A percentile compares a stretch with the other conserved stretches of the same genome.
phyloP scores from a whole-genome alignment of 2,113 vertebrate species.

The Periophthalmus modestus region DNA sequence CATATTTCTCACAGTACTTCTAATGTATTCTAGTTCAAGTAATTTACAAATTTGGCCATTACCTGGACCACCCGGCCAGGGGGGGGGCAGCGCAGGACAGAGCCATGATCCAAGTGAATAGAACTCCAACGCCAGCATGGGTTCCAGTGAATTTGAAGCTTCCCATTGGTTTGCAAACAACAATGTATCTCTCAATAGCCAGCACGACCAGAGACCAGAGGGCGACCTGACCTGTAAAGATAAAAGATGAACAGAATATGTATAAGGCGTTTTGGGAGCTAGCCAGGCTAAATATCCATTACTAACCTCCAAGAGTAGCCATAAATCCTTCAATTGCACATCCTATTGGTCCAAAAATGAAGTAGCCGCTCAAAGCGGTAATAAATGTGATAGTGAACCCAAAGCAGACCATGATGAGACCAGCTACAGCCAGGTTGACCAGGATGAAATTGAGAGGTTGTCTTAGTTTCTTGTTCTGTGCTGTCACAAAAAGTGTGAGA shows the following conservation, averaged over 20 bases:
- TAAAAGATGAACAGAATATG: not conserved
- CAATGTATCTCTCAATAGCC: conserved; percentile 82
- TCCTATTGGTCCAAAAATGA: conserved; percentile 58
- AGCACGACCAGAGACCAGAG: conserved; percentile 83
- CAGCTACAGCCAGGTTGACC: conserved; percentile 79
- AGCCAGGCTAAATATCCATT: conserved; percentile 68
- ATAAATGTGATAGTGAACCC: conserved; percentile 79
- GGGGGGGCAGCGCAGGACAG: conserved; percentile 74
- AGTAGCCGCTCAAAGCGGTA: conserved; percentile 71
- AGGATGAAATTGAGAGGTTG: conserved; percentile 84
- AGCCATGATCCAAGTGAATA: conserved; percentile 82
- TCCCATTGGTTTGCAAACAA: conserved; percentile 83
- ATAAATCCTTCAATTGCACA: conserved; percentile 80
- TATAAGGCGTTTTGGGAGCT: not conserved
- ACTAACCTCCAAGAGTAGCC: conserved; percentile 78
- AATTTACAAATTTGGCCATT: not conserved
- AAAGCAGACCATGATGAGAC: conserved; percentile 76
- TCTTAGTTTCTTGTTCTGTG: conserved; percentile 83
- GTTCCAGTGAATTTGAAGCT: conserved; percentile 78
- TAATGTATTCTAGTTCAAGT: not conserved
- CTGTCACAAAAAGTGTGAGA: conserved; percentile 80
- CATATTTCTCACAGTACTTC: too few relatives aligned
- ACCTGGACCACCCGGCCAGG: conserved; percentile 82
- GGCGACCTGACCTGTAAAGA: conserved; percentile 68
- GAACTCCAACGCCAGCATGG: conserved; percentile 74